Percentiles rank a stretch among this genome's conserved stretches.
Evolutionary conservation across 2,797 vertebrate species (phyloP).

Genomic region (Tympanoctomys barrerae): DNA sequence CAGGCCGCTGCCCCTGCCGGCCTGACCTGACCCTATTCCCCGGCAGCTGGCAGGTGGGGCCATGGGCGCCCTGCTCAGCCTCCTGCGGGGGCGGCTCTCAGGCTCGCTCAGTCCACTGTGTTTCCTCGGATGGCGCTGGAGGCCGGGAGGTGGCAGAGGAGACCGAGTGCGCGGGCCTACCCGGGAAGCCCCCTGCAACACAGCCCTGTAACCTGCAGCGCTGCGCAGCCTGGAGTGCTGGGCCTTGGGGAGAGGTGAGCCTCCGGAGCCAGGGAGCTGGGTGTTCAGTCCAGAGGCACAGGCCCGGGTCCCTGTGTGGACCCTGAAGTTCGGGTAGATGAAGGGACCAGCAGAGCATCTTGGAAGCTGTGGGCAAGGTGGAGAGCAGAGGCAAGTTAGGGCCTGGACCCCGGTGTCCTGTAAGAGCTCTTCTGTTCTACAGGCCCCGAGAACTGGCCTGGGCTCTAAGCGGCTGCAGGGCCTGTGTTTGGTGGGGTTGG

Average conservation of each 20-base stretch:
- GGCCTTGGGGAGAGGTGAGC: conserved; percentile 93
- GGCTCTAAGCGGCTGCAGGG: background rate
- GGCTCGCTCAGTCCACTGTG: conserved; percentile 93
- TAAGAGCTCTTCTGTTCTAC: too few relatives aligned
- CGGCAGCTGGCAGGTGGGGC: conserved; percentile 93
- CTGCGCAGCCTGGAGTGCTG: conserved; percentile 90
- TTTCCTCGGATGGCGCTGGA: conserved; percentile 89
- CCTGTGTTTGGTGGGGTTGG: fast-evolving
- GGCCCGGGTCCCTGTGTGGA: fast-evolving
- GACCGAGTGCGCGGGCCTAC: conserved; percentile 89
- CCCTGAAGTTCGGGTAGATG: background rate
- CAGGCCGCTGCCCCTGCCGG: background rate
- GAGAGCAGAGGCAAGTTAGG: background rate
- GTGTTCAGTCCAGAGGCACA: background rate
- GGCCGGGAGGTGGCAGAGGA: conserved; percentile 90
- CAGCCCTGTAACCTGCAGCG: conserved; percentile 93
- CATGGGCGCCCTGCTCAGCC: conserved; percentile 94
- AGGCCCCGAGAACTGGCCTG: background rate
- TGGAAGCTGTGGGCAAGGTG: background rate
- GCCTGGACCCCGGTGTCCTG: background rate
- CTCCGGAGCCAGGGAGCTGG: background rate
- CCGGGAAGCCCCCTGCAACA: conserved; percentile 88
- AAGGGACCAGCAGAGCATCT: background rate
- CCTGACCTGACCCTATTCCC: background rate
- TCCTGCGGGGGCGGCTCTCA: conserved; percentile 95